These are phyloP conservation scores for Parnassius mnemosyne DNA, from an alignment of 2,888 invertebrate genomes.

Conservation along the genomic window DNA sequence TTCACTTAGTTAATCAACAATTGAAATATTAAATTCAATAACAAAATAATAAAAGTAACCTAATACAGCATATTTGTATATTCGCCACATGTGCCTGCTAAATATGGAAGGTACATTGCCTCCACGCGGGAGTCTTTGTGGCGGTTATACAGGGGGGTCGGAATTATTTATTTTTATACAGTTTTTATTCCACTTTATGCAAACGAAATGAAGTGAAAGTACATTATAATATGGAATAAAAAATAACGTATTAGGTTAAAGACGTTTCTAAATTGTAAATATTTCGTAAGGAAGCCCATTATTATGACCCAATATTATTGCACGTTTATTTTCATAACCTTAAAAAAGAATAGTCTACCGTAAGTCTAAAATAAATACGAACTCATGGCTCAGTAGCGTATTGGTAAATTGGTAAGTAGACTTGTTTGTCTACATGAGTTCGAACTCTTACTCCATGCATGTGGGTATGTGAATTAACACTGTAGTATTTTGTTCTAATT, in stretches of 20 bases:
- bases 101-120: constrained; percentile 57
- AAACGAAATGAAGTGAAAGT: constrained; percentile 3
- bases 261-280: too few species aligned
- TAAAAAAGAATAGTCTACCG: too few species aligned
- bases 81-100: constrained; percentile 44
- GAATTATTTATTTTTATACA: constrained; percentile 28
- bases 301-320: too few species aligned
- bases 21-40: constrained; percentile 9
- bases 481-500: too few species aligned
- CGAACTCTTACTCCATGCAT: too few species aligned
- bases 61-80: constrained; percentile 22
- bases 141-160: constrained; percentile 34
- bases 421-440: too few species aligned
- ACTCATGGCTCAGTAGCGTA: too few species aligned
- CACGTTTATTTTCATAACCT: too few species aligned
- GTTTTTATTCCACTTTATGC: constrained; percentile 17
- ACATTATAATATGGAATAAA: constrained; percentile 4
- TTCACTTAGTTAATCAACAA: constrained; percentile 7
- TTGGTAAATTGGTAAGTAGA: too few species aligned
- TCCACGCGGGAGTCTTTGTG: constrained; percentile 50
- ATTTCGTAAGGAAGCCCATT: too few species aligned
- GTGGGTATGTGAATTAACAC: too few species aligned
- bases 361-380: too few species aligned
- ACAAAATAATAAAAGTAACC: constrained; percentile 6
- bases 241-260: constrained; percentile 1